A percentile compares a stretch with the other conserved stretches of the same genome.
phyloP scores from a whole-genome alignment of 2,797 vertebrate species.

The Chaetodon trifasciatus region DNA sequence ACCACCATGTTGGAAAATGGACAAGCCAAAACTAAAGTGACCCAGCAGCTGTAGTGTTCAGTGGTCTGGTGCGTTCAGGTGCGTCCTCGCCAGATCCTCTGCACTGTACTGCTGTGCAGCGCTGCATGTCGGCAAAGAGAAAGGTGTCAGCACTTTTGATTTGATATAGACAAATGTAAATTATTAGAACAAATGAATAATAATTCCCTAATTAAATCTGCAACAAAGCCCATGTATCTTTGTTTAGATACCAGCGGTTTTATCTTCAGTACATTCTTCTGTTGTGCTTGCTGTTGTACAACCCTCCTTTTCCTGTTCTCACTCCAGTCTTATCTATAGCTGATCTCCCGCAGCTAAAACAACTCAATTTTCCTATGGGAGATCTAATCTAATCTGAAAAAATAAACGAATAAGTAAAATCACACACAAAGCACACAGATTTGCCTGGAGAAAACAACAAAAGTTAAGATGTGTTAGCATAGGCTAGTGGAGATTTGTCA shows the following conservation, averaged over 20 bases:
- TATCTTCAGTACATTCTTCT: slow-evolving; percentile 29
- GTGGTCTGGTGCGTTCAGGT: no score
- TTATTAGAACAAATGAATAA: no score
- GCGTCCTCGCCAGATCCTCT: no score
- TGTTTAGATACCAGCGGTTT: slow-evolving; percentile 16
- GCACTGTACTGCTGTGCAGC: no score
- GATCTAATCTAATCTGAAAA: slow-evolving; percentile 32
- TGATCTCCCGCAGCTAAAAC: slow-evolving; percentile 45
- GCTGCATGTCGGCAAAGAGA: no score
- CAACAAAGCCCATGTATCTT: slow-evolving; percentile 9
- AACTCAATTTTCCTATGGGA: slow-evolving; percentile 14
- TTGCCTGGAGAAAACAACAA: background rate
- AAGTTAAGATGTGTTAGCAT: background rate
- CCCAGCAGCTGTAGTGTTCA: no score
- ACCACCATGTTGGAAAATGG: no score
- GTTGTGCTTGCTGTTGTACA: slow-evolving; percentile 15
- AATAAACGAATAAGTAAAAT: background rate
- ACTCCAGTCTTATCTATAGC: slow-evolving; percentile 40
- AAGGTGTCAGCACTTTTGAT: no score
- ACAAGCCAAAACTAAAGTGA: no score
- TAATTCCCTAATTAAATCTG: background rate
- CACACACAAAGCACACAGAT: slow-evolving; percentile 21
- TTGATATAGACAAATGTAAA: no score
- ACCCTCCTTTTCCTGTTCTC: slow-evolving; percentile 40
- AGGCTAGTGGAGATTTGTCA: background rate